Base-by-base conservation (phyloP, 2,113 vertebrate species). In the Neotoma lepida region DNA sequence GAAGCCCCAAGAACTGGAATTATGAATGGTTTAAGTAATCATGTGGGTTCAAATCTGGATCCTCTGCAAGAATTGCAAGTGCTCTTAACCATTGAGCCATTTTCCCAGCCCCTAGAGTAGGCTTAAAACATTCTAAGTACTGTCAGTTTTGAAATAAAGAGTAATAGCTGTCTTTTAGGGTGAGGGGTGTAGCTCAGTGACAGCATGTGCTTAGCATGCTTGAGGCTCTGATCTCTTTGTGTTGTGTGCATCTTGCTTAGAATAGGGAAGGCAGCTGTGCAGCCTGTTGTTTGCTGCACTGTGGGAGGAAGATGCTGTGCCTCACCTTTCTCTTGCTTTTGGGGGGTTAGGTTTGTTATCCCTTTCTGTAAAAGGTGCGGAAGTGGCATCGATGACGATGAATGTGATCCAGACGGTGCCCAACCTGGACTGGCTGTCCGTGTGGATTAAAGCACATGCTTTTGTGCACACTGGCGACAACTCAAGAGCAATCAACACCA, bases 381-480 rank as follows among this genome's bases (percentile, higher is more conserved):
- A 99, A 95, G 99, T 99, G 96, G 99, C 99, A 0, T 99, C 99
- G 14, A 99, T 99, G 99, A 99, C 99, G 0, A 99, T 99, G 98
- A 99, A 99, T 41, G 98, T 99, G 46, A 99, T 99, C 96, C 99
- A 99, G 98, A 99, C 98, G 17, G 99, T 99, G 91, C 99, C 99
- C 8, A 99, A 99, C 97, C 94, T 99, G 97, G 99, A 99, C 56
- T 99, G 99, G 99, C 99, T 99, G 0, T 99, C 99, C 0, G 99
- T 99, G 77, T 99, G 99, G 99, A 99, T 99, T 97, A 99, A 99
- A 98, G 99, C 99, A 0, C 99, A 99, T 0, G 99, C 99, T 56
- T 99, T 99, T 95, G 99, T 99, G 58, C 99, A 99, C 9, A 99
- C 99, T 35, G 99, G 99, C 4, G 99, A 99, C 97, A 99, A 99